Base-by-base conservation (phyloP, 2,797 vertebrate species). In the Emys orbicularis region DNA sequence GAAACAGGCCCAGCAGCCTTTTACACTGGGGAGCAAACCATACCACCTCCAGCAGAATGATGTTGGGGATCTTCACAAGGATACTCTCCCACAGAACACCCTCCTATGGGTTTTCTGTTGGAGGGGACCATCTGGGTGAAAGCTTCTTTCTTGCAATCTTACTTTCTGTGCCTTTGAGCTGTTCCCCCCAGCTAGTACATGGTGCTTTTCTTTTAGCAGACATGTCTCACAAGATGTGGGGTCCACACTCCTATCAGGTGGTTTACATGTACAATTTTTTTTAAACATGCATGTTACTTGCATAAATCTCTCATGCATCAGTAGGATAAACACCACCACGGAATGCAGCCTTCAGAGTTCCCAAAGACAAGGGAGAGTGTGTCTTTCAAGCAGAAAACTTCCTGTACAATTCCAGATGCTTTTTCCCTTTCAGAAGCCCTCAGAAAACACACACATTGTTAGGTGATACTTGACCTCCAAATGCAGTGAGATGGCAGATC, bases 381-480 rank as follows among this genome's bases (percentile, higher is more conserved):
- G 56, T 61, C 54, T 86, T 86, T 90, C 52, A 56, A 88, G 52
- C 15, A 13, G 54, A 87, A n/a, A 50, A 29, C 31, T 31, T 77
- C 11, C 3, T 53, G 34, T 3, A 12, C 9, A 53, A 50, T 59
- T 50, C 27, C 16, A 81, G 29, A 18, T 90, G 83, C 81, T 81
- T 85, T 87, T 37, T 83, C 15, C 44, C 44, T 44, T 44, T 44
- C 44, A 44, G 44, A 44, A 44, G 44, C 47, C 85, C 83, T 83
- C 27, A 59, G 79, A 85, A 77, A 2, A 41, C 41, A 41, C 41
- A 41, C 16, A 12, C 6, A 5, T 34, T 91, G 4, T 56, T 52
- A 74, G 21, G 25, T 79, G 72, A 65, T 61, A 61, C 5, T 50
- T 79, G 19, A 83, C 25, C 31, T 79, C 76, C 59, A 59, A 83